Conservation (phyloP, 1,140 invertebrate genomes). For the Epicauta chinensis region DNA sequence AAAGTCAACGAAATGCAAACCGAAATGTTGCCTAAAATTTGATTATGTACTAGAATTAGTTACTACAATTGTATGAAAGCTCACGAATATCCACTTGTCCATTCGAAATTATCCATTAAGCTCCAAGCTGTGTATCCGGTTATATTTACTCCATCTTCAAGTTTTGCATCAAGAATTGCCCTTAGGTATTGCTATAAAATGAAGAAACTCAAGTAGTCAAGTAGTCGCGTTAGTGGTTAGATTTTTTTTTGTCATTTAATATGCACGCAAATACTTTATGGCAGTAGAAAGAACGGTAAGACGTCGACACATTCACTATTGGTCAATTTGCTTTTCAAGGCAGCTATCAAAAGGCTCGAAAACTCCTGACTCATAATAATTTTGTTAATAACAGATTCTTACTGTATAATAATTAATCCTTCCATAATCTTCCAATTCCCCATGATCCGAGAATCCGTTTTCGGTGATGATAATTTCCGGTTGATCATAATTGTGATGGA, state of each 20-base stretch:
- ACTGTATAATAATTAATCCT: conserved; percentile 45
- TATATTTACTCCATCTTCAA: conserved; percentile 37
- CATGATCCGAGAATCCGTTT: conserved; percentile 49
- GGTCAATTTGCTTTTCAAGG: too few species aligned
- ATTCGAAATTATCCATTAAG: conserved; percentile 74
- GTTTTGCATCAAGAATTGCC: too few species aligned
- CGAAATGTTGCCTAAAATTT: conserved; percentile 58
- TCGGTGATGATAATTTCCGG: conserved; percentile 51
- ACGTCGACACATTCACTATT: too few species aligned
- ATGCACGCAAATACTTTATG: too few species aligned
- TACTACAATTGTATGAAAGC: conserved; percentile 17
- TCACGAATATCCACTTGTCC: conserved; percentile 58
- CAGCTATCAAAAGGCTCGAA: too few species aligned
- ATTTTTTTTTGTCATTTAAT: too few species aligned
- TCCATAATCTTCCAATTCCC: conserved; percentile 44
- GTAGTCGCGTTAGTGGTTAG: too few species aligned
- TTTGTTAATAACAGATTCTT: too few species aligned
- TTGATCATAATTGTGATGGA: conserved; percentile 48
- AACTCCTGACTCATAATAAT: too few species aligned
- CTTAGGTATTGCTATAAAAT: too few species aligned
- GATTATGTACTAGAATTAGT: conserved; percentile 42
- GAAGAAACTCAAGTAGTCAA: too few species aligned
- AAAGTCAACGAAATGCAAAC: conserved; percentile 70
- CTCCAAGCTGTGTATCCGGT: conserved; percentile 55
- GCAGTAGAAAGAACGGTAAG: too few species aligned